phyloP scores from a whole-genome alignment of 2,797 vertebrate genomes.

The Acanthiza pusilla region DNA sequence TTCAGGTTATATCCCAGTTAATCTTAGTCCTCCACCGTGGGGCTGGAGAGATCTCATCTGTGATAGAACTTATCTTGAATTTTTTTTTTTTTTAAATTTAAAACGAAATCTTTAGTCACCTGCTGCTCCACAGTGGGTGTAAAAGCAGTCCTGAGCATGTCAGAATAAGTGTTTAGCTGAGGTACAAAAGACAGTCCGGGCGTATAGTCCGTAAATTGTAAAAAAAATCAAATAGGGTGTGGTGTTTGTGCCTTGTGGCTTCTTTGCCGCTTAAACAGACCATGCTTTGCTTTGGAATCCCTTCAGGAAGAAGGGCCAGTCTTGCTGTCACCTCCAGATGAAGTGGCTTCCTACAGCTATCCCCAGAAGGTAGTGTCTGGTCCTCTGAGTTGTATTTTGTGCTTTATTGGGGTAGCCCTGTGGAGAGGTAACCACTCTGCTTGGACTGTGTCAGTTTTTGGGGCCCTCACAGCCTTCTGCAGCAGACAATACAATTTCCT shows the following conservation, averaged over 20 bases:
- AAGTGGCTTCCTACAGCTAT: slow-evolving; percentile 78
- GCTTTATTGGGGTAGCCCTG: background rate
- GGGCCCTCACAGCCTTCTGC: background rate
- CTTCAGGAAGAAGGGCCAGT: slow-evolving; percentile 78
- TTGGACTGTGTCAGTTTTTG: background rate
- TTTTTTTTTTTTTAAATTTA: background rate
- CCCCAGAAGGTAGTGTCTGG: slow-evolving; percentile 80
- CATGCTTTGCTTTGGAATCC: slow-evolving; percentile 60
- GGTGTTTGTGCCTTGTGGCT: background rate
- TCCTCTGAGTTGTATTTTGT: background rate
- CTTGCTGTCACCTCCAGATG: slow-evolving; percentile 75
- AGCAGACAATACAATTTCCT: background rate
- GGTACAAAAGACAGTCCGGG: background rate
- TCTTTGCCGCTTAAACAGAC: background rate
- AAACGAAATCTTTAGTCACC: background rate
- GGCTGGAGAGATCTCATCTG: background rate
- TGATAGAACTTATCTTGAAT: background rate
- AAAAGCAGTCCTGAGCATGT: background rate
- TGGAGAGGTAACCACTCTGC: background rate
- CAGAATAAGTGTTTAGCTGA: background rate
- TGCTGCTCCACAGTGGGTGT: background rate
- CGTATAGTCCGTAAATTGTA: background rate
- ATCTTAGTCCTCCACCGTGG: background rate
- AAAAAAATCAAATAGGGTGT: rapidly evolving
- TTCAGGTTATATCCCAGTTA: background rate